Percentiles rank a stretch among this genome's conserved stretches.
phyloP scores from a whole-genome alignment of 2,797 vertebrate genomes.

The Uromys caudimaculatus region DNA sequence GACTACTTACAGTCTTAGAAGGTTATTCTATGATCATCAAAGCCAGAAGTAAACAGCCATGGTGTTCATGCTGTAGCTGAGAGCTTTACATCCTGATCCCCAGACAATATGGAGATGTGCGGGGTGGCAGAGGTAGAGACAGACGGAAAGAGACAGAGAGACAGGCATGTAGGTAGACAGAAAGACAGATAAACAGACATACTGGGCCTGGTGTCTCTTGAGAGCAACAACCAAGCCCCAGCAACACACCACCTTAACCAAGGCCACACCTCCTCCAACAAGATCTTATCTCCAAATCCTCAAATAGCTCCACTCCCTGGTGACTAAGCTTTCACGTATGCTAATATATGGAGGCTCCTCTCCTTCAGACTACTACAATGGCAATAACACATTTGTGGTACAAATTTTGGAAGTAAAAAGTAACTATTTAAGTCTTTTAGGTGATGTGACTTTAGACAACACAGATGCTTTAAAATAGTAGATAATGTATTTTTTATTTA shows the following conservation, averaged over 20 bases:
- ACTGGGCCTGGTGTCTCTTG: background rate
- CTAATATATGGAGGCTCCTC: background rate
- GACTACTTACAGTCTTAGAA: background rate
- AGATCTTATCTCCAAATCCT: too few species aligned
- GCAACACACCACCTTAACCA: background rate
- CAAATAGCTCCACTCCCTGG: background rate
- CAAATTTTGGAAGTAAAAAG: background rate
- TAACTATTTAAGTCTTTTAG: background rate
- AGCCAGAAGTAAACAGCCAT: background rate
- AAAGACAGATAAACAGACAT: rapidly evolving
- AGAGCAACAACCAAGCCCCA: background rate
- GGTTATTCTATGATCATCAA: background rate
- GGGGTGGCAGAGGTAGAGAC: too few species aligned
- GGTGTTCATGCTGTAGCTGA: background rate
- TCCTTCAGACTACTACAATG: background rate
- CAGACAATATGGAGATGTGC: background rate
- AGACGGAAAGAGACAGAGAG: background rate
- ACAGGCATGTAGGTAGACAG: rapidly evolving
- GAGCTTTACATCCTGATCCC: background rate
- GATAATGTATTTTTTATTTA: background rate
- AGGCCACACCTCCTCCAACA: background rate
- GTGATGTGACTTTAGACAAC: background rate
- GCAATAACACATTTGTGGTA: background rate
- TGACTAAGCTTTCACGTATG: background rate
- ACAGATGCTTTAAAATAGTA: background rate